Evolutionary conservation across 2,888 invertebrate genomes (phyloP).

Genomic region (Drosophila borealis): DNA sequence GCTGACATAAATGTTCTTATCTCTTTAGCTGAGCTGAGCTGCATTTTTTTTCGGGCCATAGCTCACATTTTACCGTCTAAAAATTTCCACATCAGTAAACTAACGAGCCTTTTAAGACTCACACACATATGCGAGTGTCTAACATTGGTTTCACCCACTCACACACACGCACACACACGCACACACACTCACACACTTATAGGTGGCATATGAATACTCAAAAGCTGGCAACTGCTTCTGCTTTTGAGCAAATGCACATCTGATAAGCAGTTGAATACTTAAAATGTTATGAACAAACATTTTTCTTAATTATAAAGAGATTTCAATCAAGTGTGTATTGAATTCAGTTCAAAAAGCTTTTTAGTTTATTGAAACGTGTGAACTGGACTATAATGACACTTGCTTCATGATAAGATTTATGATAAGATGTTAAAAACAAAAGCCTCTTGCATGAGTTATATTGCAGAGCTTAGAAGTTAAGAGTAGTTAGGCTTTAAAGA

Average conservation of each 20-base stretch:
- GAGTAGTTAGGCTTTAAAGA: no score
- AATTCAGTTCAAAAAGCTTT: not conserved
- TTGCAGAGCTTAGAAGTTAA: not conserved
- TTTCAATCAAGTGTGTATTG: slow-evolving; percentile 2
- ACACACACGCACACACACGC: slow-evolving; percentile 4
- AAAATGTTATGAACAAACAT: slow-evolving; percentile 16
- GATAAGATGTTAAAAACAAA: not conserved
- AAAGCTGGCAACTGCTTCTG: slow-evolving; percentile 28
- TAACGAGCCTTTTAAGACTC: slow-evolving; percentile 61
- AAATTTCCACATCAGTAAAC: slow-evolving; percentile 75
- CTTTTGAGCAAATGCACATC: slow-evolving; percentile 12
- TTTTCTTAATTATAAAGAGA: slow-evolving; percentile 20
- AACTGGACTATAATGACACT: not conserved
- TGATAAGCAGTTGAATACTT: slow-evolving; percentile 13
- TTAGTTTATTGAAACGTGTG: not conserved
- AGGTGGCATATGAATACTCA: slow-evolving; percentile 4
- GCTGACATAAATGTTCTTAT: slow-evolving; percentile 73
- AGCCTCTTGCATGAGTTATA: not conserved
- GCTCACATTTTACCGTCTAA: slow-evolving; percentile 54
- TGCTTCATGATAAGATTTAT: not conserved
- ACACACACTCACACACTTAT: not conserved
- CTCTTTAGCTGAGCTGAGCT: slow-evolving; percentile 48
- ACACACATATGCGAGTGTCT: slow-evolving; percentile 9
- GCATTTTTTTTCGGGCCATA: slow-evolving; percentile 30
- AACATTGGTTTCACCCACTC: slow-evolving; percentile 17